Percentiles rank a stretch among this genome's conserved stretches.
These are phyloP conservation scores for Bedellia somnulentella DNA, from an alignment of 2,888 invertebrate species.

Conservation along the genomic window DNA sequence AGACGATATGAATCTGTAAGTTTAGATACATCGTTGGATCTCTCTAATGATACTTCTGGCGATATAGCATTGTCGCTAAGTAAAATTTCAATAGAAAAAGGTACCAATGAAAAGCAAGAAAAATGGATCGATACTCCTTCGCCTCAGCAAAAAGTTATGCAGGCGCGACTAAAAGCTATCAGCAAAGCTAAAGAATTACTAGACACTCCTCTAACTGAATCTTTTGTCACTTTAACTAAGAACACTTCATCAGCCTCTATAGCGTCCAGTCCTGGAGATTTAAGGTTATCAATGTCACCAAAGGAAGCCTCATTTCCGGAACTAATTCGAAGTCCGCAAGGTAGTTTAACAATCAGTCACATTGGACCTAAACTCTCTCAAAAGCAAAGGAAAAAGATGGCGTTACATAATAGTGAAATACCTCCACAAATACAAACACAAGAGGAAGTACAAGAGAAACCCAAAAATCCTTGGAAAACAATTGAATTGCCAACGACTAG, in stretches of 20 bases:
- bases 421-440: conserved; percentile 27
- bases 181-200: conserved; percentile 36
- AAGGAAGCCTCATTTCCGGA: conserved; percentile 26
- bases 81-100: conserved; percentile 27
- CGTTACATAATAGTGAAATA: conserved; percentile 38
- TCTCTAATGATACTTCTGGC: conserved; percentile 33
- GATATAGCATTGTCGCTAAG: conserved; percentile 41
- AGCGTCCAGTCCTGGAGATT: conserved; percentile 19
- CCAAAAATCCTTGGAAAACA: conserved; percentile 50
- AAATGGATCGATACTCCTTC: conserved; percentile 52
- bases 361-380: conserved; percentile 64
- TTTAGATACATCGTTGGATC: conserved; percentile 39
- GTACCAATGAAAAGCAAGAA: conserved; percentile 23
- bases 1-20: conserved; percentile 43
- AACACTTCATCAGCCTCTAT: conserved; percentile 5
- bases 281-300: conserved; percentile 32
- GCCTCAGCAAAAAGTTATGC: conserved; percentile 40
- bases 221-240: conserved; percentile 37
- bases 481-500: conserved; percentile 25
- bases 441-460: conserved; percentile 21
- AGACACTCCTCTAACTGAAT: conserved; percentile 30
- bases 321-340: conserved; percentile 26
- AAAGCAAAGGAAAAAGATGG: conserved; percentile 65
- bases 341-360: conserved; percentile 36
- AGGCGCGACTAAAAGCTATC: conserved; percentile 49